phyloP scores from a whole-genome alignment of 2,888 invertebrate species.

The Sussaba pulchella region DNA sequence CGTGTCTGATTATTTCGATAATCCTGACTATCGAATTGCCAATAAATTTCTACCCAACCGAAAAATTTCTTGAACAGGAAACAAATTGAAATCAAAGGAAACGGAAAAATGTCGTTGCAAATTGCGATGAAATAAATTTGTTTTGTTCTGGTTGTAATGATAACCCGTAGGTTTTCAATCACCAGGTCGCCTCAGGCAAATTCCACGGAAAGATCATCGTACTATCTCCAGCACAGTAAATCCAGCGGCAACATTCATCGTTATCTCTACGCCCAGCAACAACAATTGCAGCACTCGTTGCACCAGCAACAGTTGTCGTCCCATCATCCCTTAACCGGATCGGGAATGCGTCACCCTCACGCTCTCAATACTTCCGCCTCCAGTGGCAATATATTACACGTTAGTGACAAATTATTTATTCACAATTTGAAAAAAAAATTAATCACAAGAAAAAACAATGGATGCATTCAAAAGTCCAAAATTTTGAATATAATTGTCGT shows the following conservation, averaged over 20 bases:
- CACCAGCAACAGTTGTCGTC: slow-evolving; percentile 81
- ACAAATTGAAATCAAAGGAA: no score
- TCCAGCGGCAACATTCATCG: slow-evolving; percentile 89
- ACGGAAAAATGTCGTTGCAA: not conserved
- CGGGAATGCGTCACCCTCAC: slow-evolving; percentile 75
- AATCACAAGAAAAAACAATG: no score
- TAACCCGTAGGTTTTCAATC: slow-evolving; percentile 3
- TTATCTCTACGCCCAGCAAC: slow-evolving; percentile 85
- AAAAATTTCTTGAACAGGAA: no score
- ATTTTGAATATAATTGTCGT: no score
- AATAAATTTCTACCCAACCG: no score
- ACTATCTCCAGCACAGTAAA: slow-evolving; percentile 88
- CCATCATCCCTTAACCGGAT: slow-evolving; percentile 71
- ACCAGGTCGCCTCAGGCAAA: slow-evolving; percentile 79
- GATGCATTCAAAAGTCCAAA: no score
- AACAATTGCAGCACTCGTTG: slow-evolving; percentile 85
- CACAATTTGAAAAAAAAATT: no score
- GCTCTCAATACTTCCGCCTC: slow-evolving; percentile 86
- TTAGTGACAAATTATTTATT: slow-evolving; percentile 78
- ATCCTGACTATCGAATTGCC: no score
- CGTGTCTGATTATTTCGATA: no score
- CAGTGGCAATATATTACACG: slow-evolving; percentile 88
- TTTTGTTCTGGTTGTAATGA: no score
- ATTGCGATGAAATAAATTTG: no score
- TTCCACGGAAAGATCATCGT: slow-evolving; percentile 78